phyloP scores from a whole-genome alignment of 2,888 invertebrate species.

The Drosophila aldrichi region DNA sequence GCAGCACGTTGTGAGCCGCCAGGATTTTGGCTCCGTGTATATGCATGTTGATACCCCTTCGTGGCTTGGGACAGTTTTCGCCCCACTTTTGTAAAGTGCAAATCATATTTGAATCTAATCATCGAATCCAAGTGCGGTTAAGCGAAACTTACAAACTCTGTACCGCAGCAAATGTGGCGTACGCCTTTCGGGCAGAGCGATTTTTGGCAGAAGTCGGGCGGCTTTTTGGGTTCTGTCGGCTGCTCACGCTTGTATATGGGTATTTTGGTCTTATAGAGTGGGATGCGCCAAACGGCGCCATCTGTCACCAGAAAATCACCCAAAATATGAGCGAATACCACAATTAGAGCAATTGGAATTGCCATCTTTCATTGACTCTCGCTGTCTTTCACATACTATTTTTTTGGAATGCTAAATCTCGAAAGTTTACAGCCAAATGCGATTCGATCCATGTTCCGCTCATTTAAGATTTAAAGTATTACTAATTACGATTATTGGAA shows the following conservation, averaged over 20 bases:
- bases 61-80: constrained; percentile 14
- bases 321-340: not conserved
- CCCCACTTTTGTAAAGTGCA: constrained; percentile 31
- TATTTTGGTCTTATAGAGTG: constrained; percentile 11
- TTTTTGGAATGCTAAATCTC: not conserved
- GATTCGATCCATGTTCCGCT: constrained; percentile 4
- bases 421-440: not conserved
- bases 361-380: not conserved
- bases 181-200: constrained; percentile 26
- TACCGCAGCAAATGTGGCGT: constrained; percentile 30
- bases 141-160: constrained; percentile 39
- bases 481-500: not conserved
- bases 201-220: constrained; percentile 16
- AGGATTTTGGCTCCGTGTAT: not conserved
- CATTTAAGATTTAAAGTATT: not conserved
- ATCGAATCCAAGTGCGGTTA: not conserved
- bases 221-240: not conserved
- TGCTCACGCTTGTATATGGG: constrained; percentile 8
- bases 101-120: not conserved
- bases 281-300: not conserved
- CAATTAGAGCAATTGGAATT: not conserved
- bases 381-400: not conserved
- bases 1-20: constrained; percentile 17
- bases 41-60: constrained; percentile 27
- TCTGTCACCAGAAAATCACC: not conserved